Evolutionary conservation across 2,888 invertebrate species (phyloP), one percentile per base, ranked within the genome.

Genomic region (Chromoteleia sp.): DNA sequence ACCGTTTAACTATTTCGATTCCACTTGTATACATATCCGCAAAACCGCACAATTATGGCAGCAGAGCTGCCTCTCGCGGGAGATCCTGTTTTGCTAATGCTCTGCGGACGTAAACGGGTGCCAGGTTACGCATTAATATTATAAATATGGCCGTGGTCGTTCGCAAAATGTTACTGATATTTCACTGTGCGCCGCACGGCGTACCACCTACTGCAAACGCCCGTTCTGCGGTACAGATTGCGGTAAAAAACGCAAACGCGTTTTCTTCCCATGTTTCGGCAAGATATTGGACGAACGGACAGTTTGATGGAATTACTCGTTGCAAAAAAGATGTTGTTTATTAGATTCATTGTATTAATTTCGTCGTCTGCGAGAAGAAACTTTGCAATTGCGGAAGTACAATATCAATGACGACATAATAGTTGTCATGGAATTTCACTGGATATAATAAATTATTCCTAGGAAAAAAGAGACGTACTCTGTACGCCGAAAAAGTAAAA

Each of bases 1-100:
- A 68, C 82, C 52, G 41, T 61, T 65, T 83, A 85, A 86, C 87
- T 85, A 86, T 86, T 87, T 87, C 85, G 85, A 86, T 86, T 85
- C 48, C 82, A 67, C 82, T 81, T 36, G 80, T 73, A 48, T 61
- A 84, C 76, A 77, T 50, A 36, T 68, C 82, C 85, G 73, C 85
- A 84, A 85, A 84, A 84, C 85, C 84, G 17, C 82, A 59, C 76
- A 74, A 83, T 77, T 67, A 74, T 74, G 71, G 63, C 59, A 12
- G 30, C 48, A 30, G 56, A 48, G 58, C 21, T 14, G 12, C 61
- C 73, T 41, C 50, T 48, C 65, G 48, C 54, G 74, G 68, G 52
- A 54, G 68, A 33, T 52, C 48, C 52, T 76, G 63, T 75, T 73
- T 71, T 73, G 78, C 74, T 85, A 84, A 85, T 84, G 84, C 68